Evolutionary conservation across 23 tunicate species (phyloP).

Genomic region (Styela plicata): DNA sequence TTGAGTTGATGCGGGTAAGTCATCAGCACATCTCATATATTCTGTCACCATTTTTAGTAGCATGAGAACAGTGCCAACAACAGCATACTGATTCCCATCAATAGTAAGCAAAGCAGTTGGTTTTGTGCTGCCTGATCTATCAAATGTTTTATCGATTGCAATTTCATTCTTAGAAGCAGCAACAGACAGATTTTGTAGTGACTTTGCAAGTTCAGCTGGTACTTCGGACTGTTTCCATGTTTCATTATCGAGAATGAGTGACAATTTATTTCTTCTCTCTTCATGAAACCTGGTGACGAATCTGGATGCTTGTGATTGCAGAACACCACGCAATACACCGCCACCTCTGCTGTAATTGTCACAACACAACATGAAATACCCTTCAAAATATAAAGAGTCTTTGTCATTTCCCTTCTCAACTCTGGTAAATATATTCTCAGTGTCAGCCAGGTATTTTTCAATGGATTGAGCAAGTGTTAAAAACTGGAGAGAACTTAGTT

Average conservation of each 20-base stretch:
- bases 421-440: not conserved
- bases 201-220: slow-evolving; percentile 49
- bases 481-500: slow-evolving; percentile 59
- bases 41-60: slow-evolving; percentile 72
- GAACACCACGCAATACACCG: slow-evolving; percentile 49
- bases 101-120: slow-evolving; percentile 2
- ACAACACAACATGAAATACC: not conserved
- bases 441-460: slow-evolving; percentile 21
- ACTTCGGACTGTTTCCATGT: slow-evolving; percentile 91
- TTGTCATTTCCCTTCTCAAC: not conserved
- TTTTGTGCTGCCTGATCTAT: not conserved
- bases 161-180: not conserved
- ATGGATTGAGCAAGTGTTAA: slow-evolving; percentile 49
- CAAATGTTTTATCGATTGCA: slow-evolving; percentile 12
- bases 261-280: slow-evolving; percentile 79
- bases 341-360: slow-evolving; percentile 4
- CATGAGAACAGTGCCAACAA: slow-evolving; percentile 74
- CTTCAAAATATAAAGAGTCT: not conserved
- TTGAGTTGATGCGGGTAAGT: slow-evolving; percentile 68
- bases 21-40: slow-evolving; percentile 71
- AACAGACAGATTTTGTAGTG: slow-evolving; percentile 35
- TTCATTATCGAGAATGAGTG: slow-evolving; percentile 80
- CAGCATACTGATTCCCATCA: slow-evolving; percentile 64
- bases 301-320: slow-evolving; percentile 53
- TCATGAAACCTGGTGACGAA: slow-evolving; percentile 87